phyloP scores from a whole-genome alignment of 2,888 invertebrate genomes.

The Philopedon plagiatum region DNA sequence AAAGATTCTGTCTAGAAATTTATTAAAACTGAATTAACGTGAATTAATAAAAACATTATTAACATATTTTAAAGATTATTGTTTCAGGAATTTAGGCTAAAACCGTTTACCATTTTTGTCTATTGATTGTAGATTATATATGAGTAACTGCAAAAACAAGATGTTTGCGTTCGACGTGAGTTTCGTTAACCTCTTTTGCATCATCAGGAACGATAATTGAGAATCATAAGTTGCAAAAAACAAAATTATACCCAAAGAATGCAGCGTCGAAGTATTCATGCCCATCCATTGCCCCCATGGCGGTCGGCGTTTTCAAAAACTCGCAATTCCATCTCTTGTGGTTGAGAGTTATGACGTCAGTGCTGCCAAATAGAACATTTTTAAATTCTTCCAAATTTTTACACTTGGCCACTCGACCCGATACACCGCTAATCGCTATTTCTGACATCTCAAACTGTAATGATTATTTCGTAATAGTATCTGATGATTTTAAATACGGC shows the following conservation, averaged over 20 bases:
- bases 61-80: too few relatives aligned
- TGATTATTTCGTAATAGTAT: background rate
- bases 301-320: slow-evolving; percentile 47
- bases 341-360: slow-evolving; percentile 81
- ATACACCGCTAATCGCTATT: slow-evolving; percentile 70
- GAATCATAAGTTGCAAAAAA: background rate
- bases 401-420: slow-evolving; percentile 75
- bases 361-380: slow-evolving; percentile 71
- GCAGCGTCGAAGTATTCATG: slow-evolving; percentile 54
- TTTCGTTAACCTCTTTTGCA: too few relatives aligned
- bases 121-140: too few relatives aligned
- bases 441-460: slow-evolving; percentile 57
- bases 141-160: too few relatives aligned
- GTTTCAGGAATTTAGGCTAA: too few relatives aligned
- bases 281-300: slow-evolving; percentile 52
- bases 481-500: background rate
- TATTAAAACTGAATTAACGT: too few relatives aligned
- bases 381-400: slow-evolving; percentile 73
- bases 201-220: background rate
- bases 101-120: too few relatives aligned
- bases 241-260: slow-evolving; percentile 53
- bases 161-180: too few relatives aligned
- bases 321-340: slow-evolving; percentile 81
- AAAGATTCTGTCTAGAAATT: too few relatives aligned
- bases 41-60: too few relatives aligned